Conservation (phyloP, 2,888 invertebrate species). For the Glyphotaelius pellucidus region DNA sequence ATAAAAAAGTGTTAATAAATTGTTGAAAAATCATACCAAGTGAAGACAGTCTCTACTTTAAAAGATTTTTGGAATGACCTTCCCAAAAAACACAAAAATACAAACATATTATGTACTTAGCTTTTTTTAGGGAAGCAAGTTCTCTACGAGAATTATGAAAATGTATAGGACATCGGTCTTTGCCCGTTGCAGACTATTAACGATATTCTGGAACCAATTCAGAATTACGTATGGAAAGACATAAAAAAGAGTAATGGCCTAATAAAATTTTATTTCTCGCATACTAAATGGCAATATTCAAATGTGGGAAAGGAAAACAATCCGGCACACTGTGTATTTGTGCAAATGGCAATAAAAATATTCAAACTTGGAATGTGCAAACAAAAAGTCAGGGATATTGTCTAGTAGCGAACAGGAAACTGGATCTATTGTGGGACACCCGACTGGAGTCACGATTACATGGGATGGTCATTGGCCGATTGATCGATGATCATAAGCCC, state of each 20-base stretch:
- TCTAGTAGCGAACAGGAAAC: background rate
- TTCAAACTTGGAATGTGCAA: background rate
- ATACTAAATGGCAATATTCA: conserved; percentile 31
- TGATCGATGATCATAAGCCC: background rate
- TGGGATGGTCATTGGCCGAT: background rate
- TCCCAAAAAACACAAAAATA: too few species aligned
- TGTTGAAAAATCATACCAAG: too few species aligned
- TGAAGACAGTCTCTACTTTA: too few species aligned
- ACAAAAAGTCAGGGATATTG: background rate
- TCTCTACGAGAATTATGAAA: background rate
- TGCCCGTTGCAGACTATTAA: background rate
- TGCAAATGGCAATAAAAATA: background rate
- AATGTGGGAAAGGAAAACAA: conserved; percentile 21
- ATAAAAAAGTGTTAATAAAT: too few species aligned
- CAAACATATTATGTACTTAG: too few species aligned
- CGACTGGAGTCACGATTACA: background rate
- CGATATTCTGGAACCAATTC: background rate
- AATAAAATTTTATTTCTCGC: conserved; percentile 39
- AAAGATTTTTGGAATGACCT: too few species aligned
- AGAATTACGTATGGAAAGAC: conserved; percentile 22
- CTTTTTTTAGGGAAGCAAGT: background rate
- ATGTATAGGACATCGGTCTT: background rate
- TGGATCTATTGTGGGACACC: background rate
- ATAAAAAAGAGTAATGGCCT: conserved; percentile 9
- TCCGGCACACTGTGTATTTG: background rate